Percentiles rank a stretch among this genome's conserved stretches.
Evolutionary conservation across 2,888 invertebrate species (phyloP).

Genomic region (Pteria penguin): DNA sequence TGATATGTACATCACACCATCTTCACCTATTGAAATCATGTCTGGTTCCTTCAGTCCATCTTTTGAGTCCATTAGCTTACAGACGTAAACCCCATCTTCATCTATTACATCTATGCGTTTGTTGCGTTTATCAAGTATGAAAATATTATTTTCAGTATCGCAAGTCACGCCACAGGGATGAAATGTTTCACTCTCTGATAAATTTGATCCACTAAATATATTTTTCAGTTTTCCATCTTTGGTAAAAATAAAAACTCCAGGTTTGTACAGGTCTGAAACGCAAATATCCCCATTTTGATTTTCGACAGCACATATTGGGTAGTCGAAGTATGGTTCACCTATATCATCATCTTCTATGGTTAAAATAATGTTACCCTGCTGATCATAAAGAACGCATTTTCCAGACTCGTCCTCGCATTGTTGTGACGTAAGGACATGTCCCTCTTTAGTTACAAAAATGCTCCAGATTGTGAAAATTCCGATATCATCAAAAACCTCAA

Average conservation of each 20-base stretch:
- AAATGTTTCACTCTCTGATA: background rate
- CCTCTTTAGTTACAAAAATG: background rate
- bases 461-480: background rate
- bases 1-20: background rate
- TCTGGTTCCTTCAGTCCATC: background rate
- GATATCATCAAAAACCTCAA: background rate
- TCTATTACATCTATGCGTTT: background rate
- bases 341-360: background rate
- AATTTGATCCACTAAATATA: background rate
- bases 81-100: background rate
- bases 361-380: background rate
- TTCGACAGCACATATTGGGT: background rate
- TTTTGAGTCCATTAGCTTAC: background rate
- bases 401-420: background rate
- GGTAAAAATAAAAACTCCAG: background rate
- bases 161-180: background rate
- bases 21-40: background rate
- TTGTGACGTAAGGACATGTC: background rate
- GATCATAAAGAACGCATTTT: background rate
- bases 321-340: background rate
- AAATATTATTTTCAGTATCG: background rate
- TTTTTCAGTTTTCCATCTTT: background rate
- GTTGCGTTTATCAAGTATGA: background rate
- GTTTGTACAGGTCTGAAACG: background rate
- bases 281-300: background rate